Evolutionary conservation across 2,797 vertebrate genomes (phyloP).

Genomic region (Pampus argenteus): DNA sequence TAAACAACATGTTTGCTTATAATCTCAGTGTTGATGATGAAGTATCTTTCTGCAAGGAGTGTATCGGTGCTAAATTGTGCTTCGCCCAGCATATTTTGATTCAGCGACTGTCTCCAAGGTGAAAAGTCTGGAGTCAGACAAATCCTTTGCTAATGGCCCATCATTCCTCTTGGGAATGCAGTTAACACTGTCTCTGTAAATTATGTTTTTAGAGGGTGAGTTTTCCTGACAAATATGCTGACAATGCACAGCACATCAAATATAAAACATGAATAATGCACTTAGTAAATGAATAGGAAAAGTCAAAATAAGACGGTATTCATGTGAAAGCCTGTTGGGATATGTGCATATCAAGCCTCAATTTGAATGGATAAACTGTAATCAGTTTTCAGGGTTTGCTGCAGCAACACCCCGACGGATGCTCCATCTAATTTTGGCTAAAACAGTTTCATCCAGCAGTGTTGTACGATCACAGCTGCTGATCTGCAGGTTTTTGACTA

Average conservation of each 20-base stretch:
- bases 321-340: slow-evolving; percentile 50
- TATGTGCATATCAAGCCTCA: slow-evolving; percentile 36
- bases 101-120: slow-evolving; percentile 56
- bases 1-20: slow-evolving; percentile 38
- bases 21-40: slow-evolving; percentile 49
- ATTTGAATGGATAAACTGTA: slow-evolving; percentile 64
- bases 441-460: slow-evolving; percentile 44
- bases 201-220: slow-evolving; percentile 53
- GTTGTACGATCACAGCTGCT: slow-evolving; percentile 53
- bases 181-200: slow-evolving; percentile 66
- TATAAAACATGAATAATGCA: slow-evolving; percentile 66
- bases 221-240: slow-evolving; percentile 73
- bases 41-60: slow-evolving; percentile 30
- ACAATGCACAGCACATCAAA: slow-evolving; percentile 61
- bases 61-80: slow-evolving; percentile 39
- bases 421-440: slow-evolving; percentile 52
- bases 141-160: slow-evolving; percentile 73
- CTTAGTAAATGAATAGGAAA: slow-evolving; percentile 47
- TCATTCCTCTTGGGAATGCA: slow-evolving; percentile 59
- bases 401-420: slow-evolving; percentile 37
- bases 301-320: slow-evolving; percentile 61
- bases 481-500: slow-evolving; percentile 58
- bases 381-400: slow-evolving; percentile 60
- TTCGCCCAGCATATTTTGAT: slow-evolving; percentile 39
- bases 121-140: slow-evolving; percentile 69